phyloP scores from a whole-genome alignment of 2,113 vertebrate genomes.

The Ariopsis seemanni region DNA sequence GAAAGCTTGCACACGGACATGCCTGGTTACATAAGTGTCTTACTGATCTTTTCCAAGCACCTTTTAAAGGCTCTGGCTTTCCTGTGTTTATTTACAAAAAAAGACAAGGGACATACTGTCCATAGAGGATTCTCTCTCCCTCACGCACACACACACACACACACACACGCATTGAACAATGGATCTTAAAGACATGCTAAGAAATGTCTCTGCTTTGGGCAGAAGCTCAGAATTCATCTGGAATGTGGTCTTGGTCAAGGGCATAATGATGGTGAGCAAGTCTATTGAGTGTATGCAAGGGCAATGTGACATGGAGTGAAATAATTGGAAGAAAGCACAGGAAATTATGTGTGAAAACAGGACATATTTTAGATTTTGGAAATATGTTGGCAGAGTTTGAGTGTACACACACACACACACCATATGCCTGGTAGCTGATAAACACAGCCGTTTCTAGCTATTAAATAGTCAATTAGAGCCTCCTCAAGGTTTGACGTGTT shows the following conservation, averaged over 20 bases:
- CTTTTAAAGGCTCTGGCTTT: slow-evolving; percentile 68
- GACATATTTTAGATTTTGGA: neutral
- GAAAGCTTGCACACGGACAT: slow-evolving; percentile 23
- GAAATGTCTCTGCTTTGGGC: slow-evolving; percentile 24
- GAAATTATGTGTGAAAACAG: neutral
- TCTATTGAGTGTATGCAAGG: neutral
- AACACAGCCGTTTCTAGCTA: neutral
- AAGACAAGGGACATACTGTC: slow-evolving; percentile 61
- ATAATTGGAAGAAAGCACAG: neutral
- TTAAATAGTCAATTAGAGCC: neutral
- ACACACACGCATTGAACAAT: slow-evolving; percentile 37
- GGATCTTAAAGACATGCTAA: slow-evolving; percentile 41
- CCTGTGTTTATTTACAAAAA: slow-evolving; percentile 71
- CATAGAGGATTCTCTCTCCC: slow-evolving; percentile 42
- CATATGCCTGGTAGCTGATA: neutral
- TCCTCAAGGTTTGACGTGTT: neutral
- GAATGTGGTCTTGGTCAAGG: slow-evolving; percentile 40
- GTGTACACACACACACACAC: neutral
- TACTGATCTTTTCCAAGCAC: slow-evolving; percentile 61
- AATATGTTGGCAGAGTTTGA: neutral
- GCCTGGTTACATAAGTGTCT: slow-evolving; percentile 64
- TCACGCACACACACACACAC: neutral
- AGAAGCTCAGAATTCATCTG: slow-evolving; percentile 29
- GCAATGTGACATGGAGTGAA: slow-evolving; percentile 19
- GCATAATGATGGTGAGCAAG: neutral